These are phyloP conservation scores for Microvelia longipes DNA, from an alignment of 1,140 invertebrate genomes.

Conservation along the genomic window DNA sequence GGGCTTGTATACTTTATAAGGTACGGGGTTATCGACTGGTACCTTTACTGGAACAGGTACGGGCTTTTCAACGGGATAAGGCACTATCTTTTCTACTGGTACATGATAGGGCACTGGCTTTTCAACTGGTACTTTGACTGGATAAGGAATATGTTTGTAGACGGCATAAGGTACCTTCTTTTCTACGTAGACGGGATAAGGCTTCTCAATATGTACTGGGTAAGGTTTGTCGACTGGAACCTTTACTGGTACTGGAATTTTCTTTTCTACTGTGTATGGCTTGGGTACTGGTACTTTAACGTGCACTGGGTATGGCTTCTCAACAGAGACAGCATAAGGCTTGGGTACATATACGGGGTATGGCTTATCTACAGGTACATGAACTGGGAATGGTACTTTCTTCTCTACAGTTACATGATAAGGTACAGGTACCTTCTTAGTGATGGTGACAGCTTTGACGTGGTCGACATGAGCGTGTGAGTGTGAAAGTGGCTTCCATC, in stretches of 20 bases:
- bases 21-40: constrained; percentile 36
- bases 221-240: constrained; percentile 38
- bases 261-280: constrained; percentile 42
- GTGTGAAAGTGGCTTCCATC: constrained; percentile 8
- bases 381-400: constrained; percentile 30
- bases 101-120: constrained; percentile 12
- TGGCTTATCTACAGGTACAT: constrained; percentile 39
- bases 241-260: constrained; percentile 38
- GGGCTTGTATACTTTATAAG: constrained; percentile 36
- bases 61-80: constrained; percentile 42
- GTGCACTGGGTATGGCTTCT: constrained; percentile 34
- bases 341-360: constrained; percentile 37
- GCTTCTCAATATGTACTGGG: constrained; percentile 31
- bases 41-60: constrained; percentile 38
- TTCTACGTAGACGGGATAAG: constrained; percentile 44
- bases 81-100: constrained; percentile 28
- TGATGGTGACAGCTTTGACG: constrained; percentile 49
- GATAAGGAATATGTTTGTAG: constrained; percentile 46
- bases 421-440: constrained; percentile 35
- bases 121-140: constrained; percentile 28
- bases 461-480: constrained; percentile 5
- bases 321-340: constrained; percentile 13
- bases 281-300: constrained; percentile 17
- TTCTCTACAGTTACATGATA: constrained; percentile 13
- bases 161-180: constrained; percentile 36